Conservation (phyloP, 1,140 invertebrate genomes). For the Triops cancriformis region DNA sequence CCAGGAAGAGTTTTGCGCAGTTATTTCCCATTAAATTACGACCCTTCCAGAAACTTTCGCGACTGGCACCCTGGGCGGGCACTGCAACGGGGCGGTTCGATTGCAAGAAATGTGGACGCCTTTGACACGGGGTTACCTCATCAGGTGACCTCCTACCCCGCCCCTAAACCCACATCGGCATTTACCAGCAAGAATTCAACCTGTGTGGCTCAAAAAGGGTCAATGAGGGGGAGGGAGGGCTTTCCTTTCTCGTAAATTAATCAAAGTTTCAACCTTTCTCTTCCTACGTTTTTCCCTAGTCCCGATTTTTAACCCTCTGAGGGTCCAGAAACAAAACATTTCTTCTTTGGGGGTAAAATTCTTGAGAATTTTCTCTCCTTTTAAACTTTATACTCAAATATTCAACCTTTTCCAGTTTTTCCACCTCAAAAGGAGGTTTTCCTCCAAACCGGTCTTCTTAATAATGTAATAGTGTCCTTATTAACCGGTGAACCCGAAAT, state of each 20-base stretch:
- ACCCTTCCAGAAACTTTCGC: background rate
- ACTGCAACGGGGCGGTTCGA: background rate
- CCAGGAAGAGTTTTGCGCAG: background rate
- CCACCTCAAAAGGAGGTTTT: too few relatives aligned
- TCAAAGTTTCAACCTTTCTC: background rate
- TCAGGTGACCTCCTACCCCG: background rate
- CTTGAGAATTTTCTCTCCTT: background rate
- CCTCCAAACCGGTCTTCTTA: background rate
- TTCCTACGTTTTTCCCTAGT: background rate
- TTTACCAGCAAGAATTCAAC: conserved; percentile 4
- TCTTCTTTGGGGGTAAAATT: background rate
- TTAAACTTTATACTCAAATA: background rate
- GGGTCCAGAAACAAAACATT: background rate
- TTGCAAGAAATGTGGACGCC: background rate
- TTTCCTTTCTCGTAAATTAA: background rate
- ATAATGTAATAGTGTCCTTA: conserved; percentile 1
- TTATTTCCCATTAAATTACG: background rate
- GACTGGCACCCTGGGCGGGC: conserved; percentile 1
- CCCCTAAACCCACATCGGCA: background rate
- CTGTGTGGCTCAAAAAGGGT: background rate
- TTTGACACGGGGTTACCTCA: conserved; percentile 13
- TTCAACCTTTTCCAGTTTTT: background rate
- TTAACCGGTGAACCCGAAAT: background rate
- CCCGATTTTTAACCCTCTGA: background rate
- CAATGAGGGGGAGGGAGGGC: background rate